Percentiles rank a stretch among this genome's conserved stretches.
These are phyloP conservation scores for Orientallactaga bullata DNA, from an alignment of 2,113 vertebrate species.

Conservation along the genomic window DNA sequence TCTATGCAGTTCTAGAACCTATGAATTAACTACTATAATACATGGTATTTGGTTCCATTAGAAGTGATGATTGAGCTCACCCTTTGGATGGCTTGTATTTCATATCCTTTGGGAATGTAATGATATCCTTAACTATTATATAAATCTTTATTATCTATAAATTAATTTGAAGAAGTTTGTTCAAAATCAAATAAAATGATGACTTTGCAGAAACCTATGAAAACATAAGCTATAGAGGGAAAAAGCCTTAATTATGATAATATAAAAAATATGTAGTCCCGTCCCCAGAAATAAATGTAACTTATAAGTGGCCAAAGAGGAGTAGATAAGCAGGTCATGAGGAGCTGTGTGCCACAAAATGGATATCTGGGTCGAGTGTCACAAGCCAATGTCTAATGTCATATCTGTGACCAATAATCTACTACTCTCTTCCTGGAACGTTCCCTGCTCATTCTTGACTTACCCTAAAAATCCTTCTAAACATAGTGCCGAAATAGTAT, in stretches of 20 bases:
- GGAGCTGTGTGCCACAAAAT: background rate
- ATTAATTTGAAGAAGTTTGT: background rate
- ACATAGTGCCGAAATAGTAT: background rate
- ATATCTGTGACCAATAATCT: background rate
- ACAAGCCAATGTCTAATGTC: background rate
- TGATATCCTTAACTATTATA: background rate
- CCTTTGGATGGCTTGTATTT: background rate
- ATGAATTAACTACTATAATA: background rate
- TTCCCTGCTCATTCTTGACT: background rate
- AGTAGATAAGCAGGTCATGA: background rate
- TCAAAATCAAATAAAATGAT: conserved; percentile 26
- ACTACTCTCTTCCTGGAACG: background rate
- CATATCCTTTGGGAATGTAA: background rate
- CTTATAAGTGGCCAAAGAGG: background rate
- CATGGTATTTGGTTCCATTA: background rate
- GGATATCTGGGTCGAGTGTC: background rate
- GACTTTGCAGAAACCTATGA: background rate
- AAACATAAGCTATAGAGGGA: background rate
- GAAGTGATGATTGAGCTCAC: background rate
- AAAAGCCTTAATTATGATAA: background rate
- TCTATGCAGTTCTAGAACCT: conserved; percentile 17
- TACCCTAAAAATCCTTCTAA: conserved; percentile 39
- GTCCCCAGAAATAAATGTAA: background rate
- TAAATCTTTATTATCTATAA: background rate
- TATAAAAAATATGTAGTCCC: background rate